Percentiles rank a stretch among this genome's conserved stretches.
These are phyloP conservation scores for Toxonevra muliebris DNA, from an alignment of 2,888 invertebrate species.

Conservation along the genomic window DNA sequence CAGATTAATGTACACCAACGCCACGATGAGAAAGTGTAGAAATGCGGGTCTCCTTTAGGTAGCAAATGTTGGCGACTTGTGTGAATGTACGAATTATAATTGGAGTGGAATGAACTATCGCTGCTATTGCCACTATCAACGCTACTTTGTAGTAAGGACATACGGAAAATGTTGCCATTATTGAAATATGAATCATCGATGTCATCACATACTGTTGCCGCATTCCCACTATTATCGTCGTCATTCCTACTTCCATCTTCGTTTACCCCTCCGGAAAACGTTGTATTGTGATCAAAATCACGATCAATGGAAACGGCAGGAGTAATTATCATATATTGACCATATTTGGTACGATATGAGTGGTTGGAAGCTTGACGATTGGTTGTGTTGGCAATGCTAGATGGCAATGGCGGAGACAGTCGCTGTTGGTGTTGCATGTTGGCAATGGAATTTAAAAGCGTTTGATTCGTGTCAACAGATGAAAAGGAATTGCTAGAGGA, in stretches of 20 bases:
- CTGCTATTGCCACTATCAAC: constrained; percentile 58
- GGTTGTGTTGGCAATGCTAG: constrained; percentile 12
- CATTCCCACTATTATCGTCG: constrained; percentile 27
- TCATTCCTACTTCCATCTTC: constrained; percentile 38
- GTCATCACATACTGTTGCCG: constrained; percentile 37
- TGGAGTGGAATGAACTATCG: constrained; percentile 59
- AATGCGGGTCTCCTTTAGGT: constrained; percentile 56
- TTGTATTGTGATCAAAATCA: constrained; percentile 54
- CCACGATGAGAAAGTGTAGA: constrained; percentile 61
- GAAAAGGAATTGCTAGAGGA: constrained; percentile 61
- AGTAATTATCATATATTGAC: constrained; percentile 64
- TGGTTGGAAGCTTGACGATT: constrained; percentile 43
- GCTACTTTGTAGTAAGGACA: constrained; percentile 52
- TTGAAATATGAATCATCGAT: constrained; percentile 47
- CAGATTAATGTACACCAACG: constrained; percentile 63
- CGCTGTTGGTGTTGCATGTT: constrained; percentile 39
- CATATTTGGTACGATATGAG: constrained; percentile 56
- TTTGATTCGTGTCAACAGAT: constrained; percentile 61
- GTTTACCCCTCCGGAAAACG: constrained; percentile 44
- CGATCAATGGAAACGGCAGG: constrained; percentile 65
- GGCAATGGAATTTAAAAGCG: constrained; percentile 56
- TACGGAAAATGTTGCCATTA: constrained; percentile 59
- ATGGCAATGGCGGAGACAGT: constrained; percentile 18
- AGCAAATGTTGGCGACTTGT: constrained; percentile 60
- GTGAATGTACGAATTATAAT: constrained; percentile 60